Conservation (phyloP, 2,888 invertebrate genomes). For the Colletes collaris region DNA sequence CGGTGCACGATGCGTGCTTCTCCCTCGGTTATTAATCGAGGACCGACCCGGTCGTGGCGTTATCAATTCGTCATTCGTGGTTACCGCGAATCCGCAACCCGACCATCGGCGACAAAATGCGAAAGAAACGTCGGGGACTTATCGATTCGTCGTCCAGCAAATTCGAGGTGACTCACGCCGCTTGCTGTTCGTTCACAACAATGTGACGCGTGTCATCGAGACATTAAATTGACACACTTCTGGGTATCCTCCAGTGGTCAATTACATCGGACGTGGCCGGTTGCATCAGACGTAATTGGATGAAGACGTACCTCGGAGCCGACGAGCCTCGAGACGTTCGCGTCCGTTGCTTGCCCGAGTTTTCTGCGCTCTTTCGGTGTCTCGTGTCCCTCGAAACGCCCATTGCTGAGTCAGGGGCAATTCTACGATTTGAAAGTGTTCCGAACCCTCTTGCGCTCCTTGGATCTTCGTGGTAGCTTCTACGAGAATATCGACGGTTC, state of each 20-base stretch:
- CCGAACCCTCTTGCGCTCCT: no score
- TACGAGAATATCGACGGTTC: no score
- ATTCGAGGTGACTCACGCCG: conserved; percentile 44
- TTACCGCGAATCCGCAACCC: background rate
- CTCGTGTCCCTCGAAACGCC: background rate
- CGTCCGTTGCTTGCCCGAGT: conserved; percentile 28
- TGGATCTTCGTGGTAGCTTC: no score
- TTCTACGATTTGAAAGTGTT: no score
- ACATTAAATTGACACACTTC: conserved; percentile 58
- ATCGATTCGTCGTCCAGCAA: conserved; percentile 17
- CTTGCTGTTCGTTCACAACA: conserved; percentile 27
- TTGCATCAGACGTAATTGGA: conserved; percentile 71
- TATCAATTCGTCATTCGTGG: background rate
- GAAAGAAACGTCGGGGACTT: background rate
- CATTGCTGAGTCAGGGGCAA: no score
- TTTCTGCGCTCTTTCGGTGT: background rate
- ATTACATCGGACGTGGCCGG: conserved; percentile 70
- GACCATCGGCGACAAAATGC: background rate
- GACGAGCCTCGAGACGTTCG: conserved; percentile 37
- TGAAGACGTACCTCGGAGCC: conserved; percentile 67
- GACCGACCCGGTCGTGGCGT: no score
- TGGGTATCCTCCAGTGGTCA: conserved; percentile 56
- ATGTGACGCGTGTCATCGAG: conserved; percentile 49
- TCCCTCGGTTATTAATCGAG: no score
- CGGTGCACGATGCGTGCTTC: no score